Evolutionary conservation across 2,888 invertebrate genomes (phyloP).

Genomic region (Drosophila yooni): DNA sequence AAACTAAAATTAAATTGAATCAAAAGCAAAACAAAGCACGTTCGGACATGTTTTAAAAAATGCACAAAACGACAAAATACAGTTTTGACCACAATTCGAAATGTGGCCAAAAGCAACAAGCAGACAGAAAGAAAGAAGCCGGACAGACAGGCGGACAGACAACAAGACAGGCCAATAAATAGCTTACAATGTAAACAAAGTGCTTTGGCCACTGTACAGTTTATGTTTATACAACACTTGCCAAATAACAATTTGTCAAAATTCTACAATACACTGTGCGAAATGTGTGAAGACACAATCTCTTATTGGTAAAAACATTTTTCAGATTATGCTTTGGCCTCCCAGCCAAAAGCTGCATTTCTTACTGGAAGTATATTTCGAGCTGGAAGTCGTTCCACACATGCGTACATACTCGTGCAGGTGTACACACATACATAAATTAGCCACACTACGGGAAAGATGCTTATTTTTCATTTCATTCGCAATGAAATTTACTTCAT

Average conservation of each 20-base stretch:
- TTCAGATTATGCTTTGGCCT: too few relatives aligned
- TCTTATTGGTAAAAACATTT: neutral
- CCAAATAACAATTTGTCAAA: neutral
- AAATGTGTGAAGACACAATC: neutral
- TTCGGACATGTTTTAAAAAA: slow-evolving; percentile 47
- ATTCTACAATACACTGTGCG: neutral
- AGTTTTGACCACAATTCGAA: slow-evolving; percentile 68
- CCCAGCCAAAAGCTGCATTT: neutral
- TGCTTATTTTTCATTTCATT: too few relatives aligned
- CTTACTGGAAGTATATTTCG: neutral
- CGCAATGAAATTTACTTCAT: too few relatives aligned
- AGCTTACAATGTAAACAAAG: slow-evolving; percentile 64
- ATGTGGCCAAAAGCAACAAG: slow-evolving; percentile 55
- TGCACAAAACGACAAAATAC: slow-evolving; percentile 52
- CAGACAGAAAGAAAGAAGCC: neutral
- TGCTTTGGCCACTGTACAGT: slow-evolving; percentile 48
- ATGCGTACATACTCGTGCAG: too few relatives aligned
- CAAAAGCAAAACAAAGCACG: slow-evolving; percentile 18
- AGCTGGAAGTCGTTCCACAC: too few relatives aligned
- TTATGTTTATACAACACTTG: slow-evolving; percentile 24
- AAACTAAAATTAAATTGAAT: slow-evolving; percentile 9
- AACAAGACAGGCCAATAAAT: slow-evolving; percentile 45
- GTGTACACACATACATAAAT: too few relatives aligned
- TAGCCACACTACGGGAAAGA: too few relatives aligned
- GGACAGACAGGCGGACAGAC: neutral